A percentile compares a stretch with the other conserved stretches of the same genome.
Evolutionary conservation across 2,888 invertebrate genomes (phyloP).

Genomic region (Penaeus monodon): DNA sequence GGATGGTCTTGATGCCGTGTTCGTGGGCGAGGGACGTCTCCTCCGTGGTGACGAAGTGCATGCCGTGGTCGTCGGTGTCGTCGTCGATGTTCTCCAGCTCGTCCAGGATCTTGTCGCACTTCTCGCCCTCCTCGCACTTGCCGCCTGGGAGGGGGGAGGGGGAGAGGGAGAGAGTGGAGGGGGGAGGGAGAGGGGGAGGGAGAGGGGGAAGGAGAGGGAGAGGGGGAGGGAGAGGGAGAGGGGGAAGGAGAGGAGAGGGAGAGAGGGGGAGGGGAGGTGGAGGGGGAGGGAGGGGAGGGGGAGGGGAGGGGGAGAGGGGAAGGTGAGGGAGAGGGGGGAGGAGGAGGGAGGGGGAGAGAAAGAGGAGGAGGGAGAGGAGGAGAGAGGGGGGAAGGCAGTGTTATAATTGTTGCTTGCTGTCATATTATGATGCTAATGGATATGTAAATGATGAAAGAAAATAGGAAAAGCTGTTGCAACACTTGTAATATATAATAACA

Average conservation of each 20-base stretch:
- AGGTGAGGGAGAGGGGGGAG: not conserved
- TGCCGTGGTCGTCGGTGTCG: slow-evolving; percentile 91
- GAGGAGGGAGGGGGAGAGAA: no score
- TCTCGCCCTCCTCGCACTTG: slow-evolving; percentile 77
- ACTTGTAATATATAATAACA: no score
- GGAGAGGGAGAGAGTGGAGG: not conserved
- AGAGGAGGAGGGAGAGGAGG: no score
- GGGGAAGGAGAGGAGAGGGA: not conserved
- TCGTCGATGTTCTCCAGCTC: slow-evolving; percentile 93
- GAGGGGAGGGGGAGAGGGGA: not conserved
- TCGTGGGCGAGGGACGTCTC: slow-evolving; percentile 85
- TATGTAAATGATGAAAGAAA: no score
- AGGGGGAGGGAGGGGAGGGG: not conserved
- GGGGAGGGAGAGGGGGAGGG: not conserved
- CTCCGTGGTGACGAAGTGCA: slow-evolving; percentile 93
- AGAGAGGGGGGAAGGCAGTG: no score
- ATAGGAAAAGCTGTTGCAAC: no score
- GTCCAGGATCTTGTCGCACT: slow-evolving; percentile 86
- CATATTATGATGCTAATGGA: no score
- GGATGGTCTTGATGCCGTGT: slow-evolving; percentile 84
- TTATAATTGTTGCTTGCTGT: no score
- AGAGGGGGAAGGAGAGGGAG: not conserved
- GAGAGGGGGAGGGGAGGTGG: not conserved
- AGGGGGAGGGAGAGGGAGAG: no score
- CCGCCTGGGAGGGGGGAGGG: slow-evolving; percentile 66